Base-by-base conservation (phyloP, 2,797 vertebrate genomes). In the Ibycter americanus region DNA sequence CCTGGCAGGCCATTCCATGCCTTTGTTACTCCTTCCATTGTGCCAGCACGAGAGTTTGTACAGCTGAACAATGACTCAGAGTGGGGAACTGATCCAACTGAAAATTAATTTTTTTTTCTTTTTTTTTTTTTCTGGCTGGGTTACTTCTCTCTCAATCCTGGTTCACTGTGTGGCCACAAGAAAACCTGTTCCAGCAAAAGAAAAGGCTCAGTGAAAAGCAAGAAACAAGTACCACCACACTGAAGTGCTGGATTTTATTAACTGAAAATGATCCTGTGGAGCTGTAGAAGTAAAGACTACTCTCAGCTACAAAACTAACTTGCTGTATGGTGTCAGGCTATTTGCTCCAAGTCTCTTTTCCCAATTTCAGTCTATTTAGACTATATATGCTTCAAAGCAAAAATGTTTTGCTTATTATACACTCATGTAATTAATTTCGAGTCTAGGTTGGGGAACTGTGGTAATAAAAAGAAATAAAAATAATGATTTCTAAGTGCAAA, bases 1-100 rank as follows among this genome's bases (percentile, higher is more conserved):
- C 31, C 40, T 83, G 78, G 59, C 67, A 92, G 31, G 23, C 27
- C 51, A 47, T 44, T 85, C 84, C 51, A 29, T 12, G 58, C 9
- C 55, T 93, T 84, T 84, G 58, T 79, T 90, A 89, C 72, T 96
- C 54, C 62, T 87, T 82, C 88, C 74, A 74, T 59, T 85, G 89
- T 96, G 89, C 96, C 92, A 96, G 67, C 74, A 74, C 6, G 3
- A 93, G 71, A 89, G 84, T 91, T 92, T 93, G 78, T 83, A 56
- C 87, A 94, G 91, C 89, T 96, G 89, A 85, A 76, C 85, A 88
- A 49, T 91, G 95, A 97, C 74, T 80, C 89, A 96, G 89, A 67
- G 55, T 20, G 23, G 13, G 90, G 74, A 95, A 87, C 4, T 3
- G 27, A 87, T 92, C 89, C 93, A 93, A 77, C 22, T 25, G 59